Evolutionary conservation across 37 sponge, comb jelly and placozoan species (phyloP).

Genomic region (Geodia barretti): DNA sequence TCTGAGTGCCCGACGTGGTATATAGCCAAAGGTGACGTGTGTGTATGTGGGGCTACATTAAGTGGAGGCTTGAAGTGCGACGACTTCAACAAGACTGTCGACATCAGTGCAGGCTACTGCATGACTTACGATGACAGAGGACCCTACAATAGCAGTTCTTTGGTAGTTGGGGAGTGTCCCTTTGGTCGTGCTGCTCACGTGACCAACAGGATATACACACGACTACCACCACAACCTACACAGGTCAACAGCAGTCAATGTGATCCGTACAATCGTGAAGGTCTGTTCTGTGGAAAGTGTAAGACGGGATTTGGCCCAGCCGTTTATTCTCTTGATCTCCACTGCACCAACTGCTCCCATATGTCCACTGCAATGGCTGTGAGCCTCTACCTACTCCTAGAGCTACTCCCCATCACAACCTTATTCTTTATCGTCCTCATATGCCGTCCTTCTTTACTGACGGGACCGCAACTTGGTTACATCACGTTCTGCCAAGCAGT

Average conservation of each 20-base stretch:
- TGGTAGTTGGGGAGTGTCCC: background rate
- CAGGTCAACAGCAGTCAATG: background rate
- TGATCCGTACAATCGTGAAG: background rate
- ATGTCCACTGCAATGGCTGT: background rate
- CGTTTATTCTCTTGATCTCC: slow-evolving; percentile 2
- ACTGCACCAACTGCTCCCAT: background rate
- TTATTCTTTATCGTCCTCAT: background rate
- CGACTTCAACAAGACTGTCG: too few relatives aligned
- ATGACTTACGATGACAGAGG: too few relatives aligned
- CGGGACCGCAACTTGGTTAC: background rate
- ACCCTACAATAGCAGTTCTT: too few relatives aligned
- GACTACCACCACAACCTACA: background rate
- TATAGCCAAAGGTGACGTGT: too few relatives aligned
- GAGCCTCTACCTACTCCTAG: background rate
- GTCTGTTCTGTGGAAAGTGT: background rate
- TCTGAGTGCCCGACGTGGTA: too few relatives aligned
- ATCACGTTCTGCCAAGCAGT: background rate
- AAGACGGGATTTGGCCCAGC: background rate
- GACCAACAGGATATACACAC: background rate
- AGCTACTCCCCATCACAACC: background rate
- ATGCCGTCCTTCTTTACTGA: background rate
- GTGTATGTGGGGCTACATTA: too few relatives aligned
- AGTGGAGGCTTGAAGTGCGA: too few relatives aligned
- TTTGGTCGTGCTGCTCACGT: background rate
- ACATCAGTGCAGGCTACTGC: too few relatives aligned